Evolutionary conservation across 35 echinoderm and acorn worm genomes (phyloP).

Genomic region (Heliocidaris erythrogramma): DNA sequence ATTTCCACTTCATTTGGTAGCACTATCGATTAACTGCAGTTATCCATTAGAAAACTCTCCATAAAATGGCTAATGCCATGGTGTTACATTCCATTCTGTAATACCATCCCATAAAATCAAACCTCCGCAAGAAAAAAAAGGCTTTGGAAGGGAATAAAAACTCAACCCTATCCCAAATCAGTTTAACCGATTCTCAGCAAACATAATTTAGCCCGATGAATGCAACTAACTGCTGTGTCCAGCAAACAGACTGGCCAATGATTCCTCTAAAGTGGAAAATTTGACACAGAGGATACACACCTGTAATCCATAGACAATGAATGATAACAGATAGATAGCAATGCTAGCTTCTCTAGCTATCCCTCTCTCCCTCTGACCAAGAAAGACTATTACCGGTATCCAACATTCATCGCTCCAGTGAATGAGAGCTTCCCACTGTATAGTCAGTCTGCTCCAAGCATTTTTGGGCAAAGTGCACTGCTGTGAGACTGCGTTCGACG

Average conservation of each 20-base stretch:
- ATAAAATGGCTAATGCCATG: background rate
- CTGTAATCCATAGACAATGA: background rate
- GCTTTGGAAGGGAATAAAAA: background rate
- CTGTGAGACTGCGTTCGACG: background rate
- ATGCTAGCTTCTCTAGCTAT: background rate
- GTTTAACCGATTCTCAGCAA: background rate
- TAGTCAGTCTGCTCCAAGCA: background rate
- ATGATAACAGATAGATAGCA: background rate
- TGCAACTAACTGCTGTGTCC: background rate
- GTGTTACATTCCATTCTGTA: slow-evolving; percentile 23
- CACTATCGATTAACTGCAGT: background rate
- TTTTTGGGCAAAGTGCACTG: background rate
- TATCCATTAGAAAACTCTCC: background rate
- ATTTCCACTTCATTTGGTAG: background rate
- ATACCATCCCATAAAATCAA: background rate
- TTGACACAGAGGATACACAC: background rate
- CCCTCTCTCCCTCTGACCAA: background rate
- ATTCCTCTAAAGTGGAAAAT: background rate
- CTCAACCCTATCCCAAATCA: background rate
- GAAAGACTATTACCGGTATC: background rate
- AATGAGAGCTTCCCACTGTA: background rate
- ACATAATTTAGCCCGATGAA: background rate
- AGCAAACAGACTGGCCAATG: background rate
- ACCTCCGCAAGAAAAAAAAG: background rate
- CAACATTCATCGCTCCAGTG: background rate